Evolutionary conservation across 2,113 vertebrate species (phyloP).

Genomic region (Pycnonotus jocosus): DNA sequence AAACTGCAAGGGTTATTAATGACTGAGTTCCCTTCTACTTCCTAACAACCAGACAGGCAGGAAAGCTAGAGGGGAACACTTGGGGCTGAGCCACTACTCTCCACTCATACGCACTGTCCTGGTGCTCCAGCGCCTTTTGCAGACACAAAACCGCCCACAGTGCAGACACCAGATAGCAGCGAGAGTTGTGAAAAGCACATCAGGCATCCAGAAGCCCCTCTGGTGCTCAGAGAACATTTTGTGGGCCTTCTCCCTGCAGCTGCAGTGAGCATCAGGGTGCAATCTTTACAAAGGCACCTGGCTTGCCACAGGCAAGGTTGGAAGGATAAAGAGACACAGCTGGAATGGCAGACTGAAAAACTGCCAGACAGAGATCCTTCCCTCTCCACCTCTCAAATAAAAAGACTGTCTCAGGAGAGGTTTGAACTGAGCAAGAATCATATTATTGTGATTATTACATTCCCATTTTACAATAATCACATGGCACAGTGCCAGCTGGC

Average conservation of each 20-base stretch:
- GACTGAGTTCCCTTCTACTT: constrained; percentile 41
- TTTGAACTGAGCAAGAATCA: neutral
- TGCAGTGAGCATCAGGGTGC: neutral
- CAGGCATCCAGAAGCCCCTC: neutral
- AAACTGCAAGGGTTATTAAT: constrained; percentile 59
- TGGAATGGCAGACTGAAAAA: neutral
- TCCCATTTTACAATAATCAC: constrained; percentile 32
- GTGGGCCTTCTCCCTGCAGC: neutral
- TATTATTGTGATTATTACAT: constrained; percentile 19
- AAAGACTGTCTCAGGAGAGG: constrained; percentile 15
- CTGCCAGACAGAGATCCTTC: neutral
- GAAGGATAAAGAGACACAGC: neutral
- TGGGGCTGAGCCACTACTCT: constrained; percentile 13
- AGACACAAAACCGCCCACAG: neutral
- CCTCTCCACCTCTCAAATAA: neutral
- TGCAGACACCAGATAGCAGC: neutral
- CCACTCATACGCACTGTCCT: neutral
- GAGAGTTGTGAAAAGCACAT: neutral
- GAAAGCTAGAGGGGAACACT: constrained; percentile 27
- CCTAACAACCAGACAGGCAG: constrained; percentile 37
- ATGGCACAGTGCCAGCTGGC: constrained; percentile 23
- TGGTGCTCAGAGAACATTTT: neutral
- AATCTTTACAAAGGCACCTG: neutral
- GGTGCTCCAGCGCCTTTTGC: neutral
- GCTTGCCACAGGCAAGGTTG: neutral